These are phyloP conservation scores for Aphidius ervi DNA, from an alignment of 1,140 invertebrate species.

Conservation along the genomic window DNA sequence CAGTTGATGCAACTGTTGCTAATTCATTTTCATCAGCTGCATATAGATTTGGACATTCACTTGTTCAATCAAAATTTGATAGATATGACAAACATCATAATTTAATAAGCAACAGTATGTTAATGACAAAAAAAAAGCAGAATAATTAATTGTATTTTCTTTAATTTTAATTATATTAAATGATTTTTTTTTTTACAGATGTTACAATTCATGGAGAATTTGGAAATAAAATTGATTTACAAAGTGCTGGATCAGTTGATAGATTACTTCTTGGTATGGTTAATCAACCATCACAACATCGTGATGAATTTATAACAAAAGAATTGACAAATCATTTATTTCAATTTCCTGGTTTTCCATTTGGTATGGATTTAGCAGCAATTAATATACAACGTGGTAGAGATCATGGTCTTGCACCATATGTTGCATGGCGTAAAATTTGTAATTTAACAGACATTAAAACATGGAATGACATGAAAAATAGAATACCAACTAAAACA, in stretches of 20 bases:
- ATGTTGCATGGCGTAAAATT: slow-evolving; percentile 75
- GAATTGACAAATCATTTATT: slow-evolving; percentile 87
- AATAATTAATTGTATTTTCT: too few species aligned
- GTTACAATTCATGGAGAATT: slow-evolving; percentile 75
- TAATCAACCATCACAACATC: slow-evolving; percentile 71
- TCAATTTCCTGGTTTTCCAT: slow-evolving; percentile 65
- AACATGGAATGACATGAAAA: slow-evolving; percentile 72
- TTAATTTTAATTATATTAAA: neutral
- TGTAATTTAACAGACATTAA: slow-evolving; percentile 71
- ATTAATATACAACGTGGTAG: slow-evolving; percentile 85
- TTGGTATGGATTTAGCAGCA: slow-evolving; percentile 85
- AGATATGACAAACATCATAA: slow-evolving; percentile 63
- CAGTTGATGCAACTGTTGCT: slow-evolving; percentile 78
- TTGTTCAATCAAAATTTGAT: slow-evolving; percentile 76
- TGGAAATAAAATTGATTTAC: slow-evolving; percentile 58
- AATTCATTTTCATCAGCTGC: slow-evolving; percentile 94
- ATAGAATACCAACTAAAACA: slow-evolving; percentile 64
- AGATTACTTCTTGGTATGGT: slow-evolving; percentile 71
- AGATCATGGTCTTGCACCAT: slow-evolving; percentile 85
- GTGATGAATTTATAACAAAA: slow-evolving; percentile 77
- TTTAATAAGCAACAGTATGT: slow-evolving; percentile 62
- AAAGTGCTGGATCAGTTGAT: slow-evolving; percentile 71
- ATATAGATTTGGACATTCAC: slow-evolving; percentile 92
- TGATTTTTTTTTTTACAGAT: slow-evolving; percentile 54
- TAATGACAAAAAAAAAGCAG: neutral